Base-by-base conservation (phyloP, 1,140 invertebrate species). In the Camponotus vicinus region DNA sequence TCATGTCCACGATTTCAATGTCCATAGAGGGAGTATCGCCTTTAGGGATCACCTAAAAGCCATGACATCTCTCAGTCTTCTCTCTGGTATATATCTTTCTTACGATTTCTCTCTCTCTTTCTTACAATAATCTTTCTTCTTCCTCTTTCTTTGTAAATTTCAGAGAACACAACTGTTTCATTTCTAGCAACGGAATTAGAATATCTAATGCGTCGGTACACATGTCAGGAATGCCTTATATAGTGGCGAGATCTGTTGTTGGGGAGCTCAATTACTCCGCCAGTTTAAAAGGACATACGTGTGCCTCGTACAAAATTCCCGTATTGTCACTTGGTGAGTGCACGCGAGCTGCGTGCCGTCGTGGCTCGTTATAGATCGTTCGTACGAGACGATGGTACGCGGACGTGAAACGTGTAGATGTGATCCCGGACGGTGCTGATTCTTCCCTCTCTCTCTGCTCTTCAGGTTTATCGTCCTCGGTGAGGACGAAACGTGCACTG, bases 261-360 rank as follows among this genome's bases (percentile, higher is more conserved):
- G 49, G 1, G 11, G 15, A 42, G 7, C 0, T 3, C 21, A 88
- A 89, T 11, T 27, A 40, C 1, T 1, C 13, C 4, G 9, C 6
- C 3, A 2, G 11, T 8, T 49, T 86, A 84, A 78, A 45, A 45
- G 11, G 42, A 45, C 42, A 69, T 87, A 90, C 85, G 88, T 89
- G 88, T 89, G 84, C 88, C 9, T 64, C 13, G 61, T 15, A 21
- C 87, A 71, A 71, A 59, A 3, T 42, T 75, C 6, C 32, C 49
- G n/a, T 15, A 27, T 66, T 40, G 71, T 37, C 57, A 27, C n/a
- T 45, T 34, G 13, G 18, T 49, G 61, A 55, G 63, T 15, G 59
- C 63, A 52, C 45, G 80, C 40, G 42, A 55, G 8, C 32, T 18
- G 73, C 55, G 79, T 71, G 52, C 32, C 18, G n/a, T 67, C 34